Percentiles rank a stretch among this genome's conserved stretches.
These are phyloP conservation scores for Spisula solida DNA, from an alignment of 2,888 invertebrate genomes.

Conservation along the genomic window DNA sequence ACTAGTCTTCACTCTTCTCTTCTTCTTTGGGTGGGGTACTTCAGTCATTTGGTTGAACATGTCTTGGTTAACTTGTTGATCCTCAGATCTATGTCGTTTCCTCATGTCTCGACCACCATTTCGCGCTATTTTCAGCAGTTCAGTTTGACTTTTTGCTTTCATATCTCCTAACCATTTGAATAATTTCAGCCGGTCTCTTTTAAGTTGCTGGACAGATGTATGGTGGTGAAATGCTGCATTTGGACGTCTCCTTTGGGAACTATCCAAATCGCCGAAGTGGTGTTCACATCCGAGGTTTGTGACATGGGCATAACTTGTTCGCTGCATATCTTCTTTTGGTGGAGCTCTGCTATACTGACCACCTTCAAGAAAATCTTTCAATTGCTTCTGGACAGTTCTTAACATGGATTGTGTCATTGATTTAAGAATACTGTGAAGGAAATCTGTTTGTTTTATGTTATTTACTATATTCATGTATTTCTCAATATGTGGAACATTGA, in stretches of 20 bases:
- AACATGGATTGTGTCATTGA: not conserved
- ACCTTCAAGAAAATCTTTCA: not conserved
- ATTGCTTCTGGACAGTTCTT: not conserved
- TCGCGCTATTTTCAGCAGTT: not conserved
- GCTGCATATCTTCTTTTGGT: not conserved
- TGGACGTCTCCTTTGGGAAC: constrained; percentile 64
- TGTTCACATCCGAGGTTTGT: constrained; percentile 36
- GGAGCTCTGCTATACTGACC: not conserved
- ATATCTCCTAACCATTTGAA: not conserved
- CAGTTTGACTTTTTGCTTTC: not conserved
- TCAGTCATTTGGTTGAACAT: not conserved
- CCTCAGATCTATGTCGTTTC: not conserved
- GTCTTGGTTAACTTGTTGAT: not conserved
- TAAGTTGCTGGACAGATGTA: constrained; percentile 64
- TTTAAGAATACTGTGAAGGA: not conserved
- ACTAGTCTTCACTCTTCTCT: too few species aligned
- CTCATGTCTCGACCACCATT: not conserved
- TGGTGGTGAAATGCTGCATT: constrained; percentile 70
- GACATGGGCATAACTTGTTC: not conserved
- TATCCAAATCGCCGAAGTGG: constrained; percentile 72
- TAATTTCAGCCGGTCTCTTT: constrained; percentile 28
- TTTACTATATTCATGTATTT: not conserved
- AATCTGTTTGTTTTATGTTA: not conserved
- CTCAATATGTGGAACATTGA: not conserved
- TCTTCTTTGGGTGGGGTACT: too few species aligned